Evolutionary conservation across 2,888 invertebrate genomes (phyloP), one percentile per base, ranked within the genome.

Genomic region (Metallyticus violacea): DNA sequence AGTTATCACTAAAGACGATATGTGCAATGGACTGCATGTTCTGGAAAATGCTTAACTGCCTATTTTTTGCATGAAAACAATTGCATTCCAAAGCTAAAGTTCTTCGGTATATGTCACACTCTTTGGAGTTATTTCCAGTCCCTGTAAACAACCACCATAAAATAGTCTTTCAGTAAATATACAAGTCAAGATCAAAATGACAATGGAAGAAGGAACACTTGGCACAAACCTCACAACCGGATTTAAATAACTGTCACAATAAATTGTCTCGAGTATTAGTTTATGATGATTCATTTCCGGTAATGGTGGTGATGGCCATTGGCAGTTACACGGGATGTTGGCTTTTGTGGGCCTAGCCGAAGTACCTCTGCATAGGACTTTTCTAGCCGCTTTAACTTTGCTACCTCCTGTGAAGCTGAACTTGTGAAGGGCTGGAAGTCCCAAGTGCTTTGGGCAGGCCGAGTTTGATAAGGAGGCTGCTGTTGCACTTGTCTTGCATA

Each of bases 361-460:
- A 97, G 92, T 26, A 96, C 97, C 91, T 97, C 97, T 6, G 97
- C 97, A 91, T 97, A 97, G 22, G 97, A 96, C 90, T 96, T 93
- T 90, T 97, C 97, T 85, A 97, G 93, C 90, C 95, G 95, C 91
- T 96, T 95, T 87, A 97, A 92, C 90, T 96, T 96, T 91, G 97
- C 95, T 89, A 97, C 95, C 90, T 97, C 97, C 90, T 97, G 96
- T 15, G 97, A 96, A 6, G 97, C 97, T 7, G 95, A 94, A 91
- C 96, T 96, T 4, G 94, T 94, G 28, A 88, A 88, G 85, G 85
- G 83, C 88, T 89, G 81, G 88, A 89, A 79, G 79, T 87, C 88
- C 88, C 79, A 88, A 7, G 87, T 81, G 86, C 85, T 87, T 82
- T 89, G 40, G 4, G 40, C 40, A 62, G 40, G 40, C 22, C 40